Conservation (phyloP, 2,888 invertebrate species). For the Melipona beecheii region DNA sequence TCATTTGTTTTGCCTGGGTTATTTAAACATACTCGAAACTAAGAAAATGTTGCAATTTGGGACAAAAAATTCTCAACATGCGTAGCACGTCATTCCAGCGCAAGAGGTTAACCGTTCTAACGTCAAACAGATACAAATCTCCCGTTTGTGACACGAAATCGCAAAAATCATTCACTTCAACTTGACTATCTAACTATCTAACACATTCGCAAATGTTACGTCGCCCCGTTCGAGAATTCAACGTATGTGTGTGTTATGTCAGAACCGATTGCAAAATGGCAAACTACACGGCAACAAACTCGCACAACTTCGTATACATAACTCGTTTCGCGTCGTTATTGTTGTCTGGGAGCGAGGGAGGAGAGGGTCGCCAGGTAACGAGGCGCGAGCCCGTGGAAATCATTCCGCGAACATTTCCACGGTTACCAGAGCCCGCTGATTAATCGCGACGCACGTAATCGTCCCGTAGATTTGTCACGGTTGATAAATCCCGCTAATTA, state of each 20-base stretch:
- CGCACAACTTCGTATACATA: too few relatives aligned
- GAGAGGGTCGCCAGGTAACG: constrained; percentile 14
- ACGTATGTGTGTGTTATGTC: constrained; percentile 36
- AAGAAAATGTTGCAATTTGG: too few relatives aligned
- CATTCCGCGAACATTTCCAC: constrained; percentile 48
- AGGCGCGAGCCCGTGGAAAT: constrained; percentile 50
- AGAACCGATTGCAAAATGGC: constrained; percentile 59
- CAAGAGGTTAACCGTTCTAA: too few relatives aligned
- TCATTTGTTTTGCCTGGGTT: too few relatives aligned
- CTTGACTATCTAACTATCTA: neutral
- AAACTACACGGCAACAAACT: too few relatives aligned
- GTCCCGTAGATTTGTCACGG: constrained; percentile 35
- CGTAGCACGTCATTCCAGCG: too few relatives aligned
- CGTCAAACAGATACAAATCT: too few relatives aligned
- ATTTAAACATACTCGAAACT: too few relatives aligned
- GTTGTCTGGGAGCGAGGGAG: constrained; percentile 44
- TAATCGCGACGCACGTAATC: constrained; percentile 39
- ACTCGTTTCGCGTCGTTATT: constrained; percentile 42
- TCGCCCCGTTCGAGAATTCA: constrained; percentile 30
- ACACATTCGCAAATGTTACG: neutral
- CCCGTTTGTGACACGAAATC: too few relatives aligned
- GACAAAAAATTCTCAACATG: too few relatives aligned
- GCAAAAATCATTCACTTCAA: neutral
- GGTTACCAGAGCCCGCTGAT: constrained; percentile 33
- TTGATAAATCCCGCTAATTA: constrained; percentile 49